Conservation (phyloP, 2,888 invertebrate genomes). For the Hymenopus coronatus region DNA sequence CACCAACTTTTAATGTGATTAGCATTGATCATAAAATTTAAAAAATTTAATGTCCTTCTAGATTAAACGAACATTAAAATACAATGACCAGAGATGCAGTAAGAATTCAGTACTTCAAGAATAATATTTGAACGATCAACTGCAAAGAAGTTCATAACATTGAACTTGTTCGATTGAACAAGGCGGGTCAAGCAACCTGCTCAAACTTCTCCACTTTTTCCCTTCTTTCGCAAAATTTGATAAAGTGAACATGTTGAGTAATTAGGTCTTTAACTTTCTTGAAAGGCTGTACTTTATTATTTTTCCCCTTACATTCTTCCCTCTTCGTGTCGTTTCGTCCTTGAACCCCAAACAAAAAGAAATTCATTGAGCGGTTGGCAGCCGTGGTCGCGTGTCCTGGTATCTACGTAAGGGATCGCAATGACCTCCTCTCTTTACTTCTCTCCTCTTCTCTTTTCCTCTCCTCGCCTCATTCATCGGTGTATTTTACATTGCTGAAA, state of each 20-base stretch:
- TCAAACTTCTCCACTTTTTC: background rate
- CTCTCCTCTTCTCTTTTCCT: background rate
- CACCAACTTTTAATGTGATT: too few relatives aligned
- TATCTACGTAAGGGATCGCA: background rate
- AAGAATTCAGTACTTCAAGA: too few relatives aligned
- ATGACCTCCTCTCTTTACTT: background rate
- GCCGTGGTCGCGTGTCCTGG: conserved; percentile 4
- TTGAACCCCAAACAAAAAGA: background rate
- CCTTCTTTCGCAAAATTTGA: background rate
- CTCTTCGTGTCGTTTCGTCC: conserved; percentile 11
- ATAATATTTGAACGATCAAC: too few relatives aligned
- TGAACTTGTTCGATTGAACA: too few relatives aligned
- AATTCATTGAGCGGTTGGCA: conserved; percentile 3
- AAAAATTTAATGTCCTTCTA: too few relatives aligned
- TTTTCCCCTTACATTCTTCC: background rate
- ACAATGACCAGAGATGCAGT: too few relatives aligned
- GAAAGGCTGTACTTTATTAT: background rate
- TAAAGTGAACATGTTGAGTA: background rate
- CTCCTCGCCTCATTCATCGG: background rate
- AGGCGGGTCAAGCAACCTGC: background rate
- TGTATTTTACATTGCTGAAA: background rate
- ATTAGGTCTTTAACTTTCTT: background rate
- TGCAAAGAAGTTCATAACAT: too few relatives aligned
- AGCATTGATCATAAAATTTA: too few relatives aligned
- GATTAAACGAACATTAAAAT: too few relatives aligned